Evolutionary conservation across 2,888 invertebrate genomes (phyloP), one percentile per base, ranked within the genome.

Genomic region (Neoascia interrupta): DNA sequence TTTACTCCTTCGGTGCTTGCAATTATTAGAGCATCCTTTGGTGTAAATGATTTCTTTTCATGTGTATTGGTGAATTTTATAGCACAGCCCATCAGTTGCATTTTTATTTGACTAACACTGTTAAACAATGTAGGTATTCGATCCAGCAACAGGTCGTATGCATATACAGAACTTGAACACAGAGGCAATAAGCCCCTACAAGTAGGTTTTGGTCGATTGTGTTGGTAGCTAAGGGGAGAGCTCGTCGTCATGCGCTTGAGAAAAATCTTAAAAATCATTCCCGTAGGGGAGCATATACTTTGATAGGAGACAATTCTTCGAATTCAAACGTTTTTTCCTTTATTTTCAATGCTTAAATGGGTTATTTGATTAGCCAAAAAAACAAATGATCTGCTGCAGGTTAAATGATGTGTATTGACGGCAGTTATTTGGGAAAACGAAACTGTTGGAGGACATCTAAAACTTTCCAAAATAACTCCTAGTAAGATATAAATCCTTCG

Each of bases 81-180:
- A 16, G 15, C 11, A 18, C 36, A 19, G 54, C 53, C 79, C 73
- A n/a, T n/a, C n/a, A 73, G 79, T 79, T 79, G 79, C 79, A 79
- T 72, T 79, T 70, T 61, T 18, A 1, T 21, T 26, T 39, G 19
- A 45, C 63, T 19, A 13, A 53, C 23, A 66, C 31, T 15, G 43
- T 3, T 15, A 16, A 31, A 4, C 1, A 6, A n/a, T 21, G 5
- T n/a, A 5, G 3, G 56, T 43, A 64, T 51, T 66, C 79, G 72
- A 72, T 79, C 47, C 54, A 79, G 79, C 79, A 79, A 79, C 79
- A 79, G 79, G 79, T 79, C 79, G 73, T n/a, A n/a, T n/a, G n/a
- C 60, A 73, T 72, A 56, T 34, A 73, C 43, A 37, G 34, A 15
- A 13, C 26, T 31, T 36, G 26, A 26, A 4, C 45, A 18, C 1